Base-by-base conservation (phyloP, 2,888 invertebrate genomes). In the Didymodactylos carnosus region DNA sequence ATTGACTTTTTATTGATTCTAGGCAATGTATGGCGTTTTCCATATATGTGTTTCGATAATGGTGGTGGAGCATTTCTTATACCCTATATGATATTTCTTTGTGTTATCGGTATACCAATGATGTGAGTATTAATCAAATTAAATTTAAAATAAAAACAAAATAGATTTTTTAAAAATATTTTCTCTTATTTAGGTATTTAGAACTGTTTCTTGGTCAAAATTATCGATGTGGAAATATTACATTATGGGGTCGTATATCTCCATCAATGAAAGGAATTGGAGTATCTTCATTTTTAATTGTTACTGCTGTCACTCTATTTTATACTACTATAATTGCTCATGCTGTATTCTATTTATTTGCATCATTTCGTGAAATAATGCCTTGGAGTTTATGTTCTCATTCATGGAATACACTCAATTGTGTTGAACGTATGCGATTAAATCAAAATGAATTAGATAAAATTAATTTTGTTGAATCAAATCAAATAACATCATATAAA, bases 111-210 rank as follows among this genome's bases (percentile, higher is more conserved):
- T 14, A 74, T 74, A 53, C 74, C 74, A 6, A 62, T 62, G 62
- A 19, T 62, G 62, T 62, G 35, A 62, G 62, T 62, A n/a, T n/a
- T n/a, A n/a, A n/a, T n/a, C n/a, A n/a, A n/a, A n/a, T n/a, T n/a
- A n/a, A n/a, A n/a, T n/a, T n/a, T n/a, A n/a, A n/a, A n/a, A n/a
- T n/a, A n/a, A n/a, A n/a, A n/a, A n/a, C n/a, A n/a, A n/a, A n/a
- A n/a, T n/a, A n/a, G n/a, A n/a, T n/a, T n/a, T n/a, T n/a, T n/a
- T n/a, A n/a, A n/a, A n/a, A n/a, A n/a, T n/a, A n/a, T n/a, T n/a
- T n/a, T n/a, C n/a, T n/a, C n/a, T n/a, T n/a, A n/a, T 72, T 62
- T 62, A 74, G 71, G 53, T 94, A 92, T 85, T 23, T 74, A 6
- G 74, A 74, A 46, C 39, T 74, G 40, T 74, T 71, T 23, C n/a